Conservation (phyloP, 2,888 invertebrate species). For the Spatulosminthurus flaviceps region DNA sequence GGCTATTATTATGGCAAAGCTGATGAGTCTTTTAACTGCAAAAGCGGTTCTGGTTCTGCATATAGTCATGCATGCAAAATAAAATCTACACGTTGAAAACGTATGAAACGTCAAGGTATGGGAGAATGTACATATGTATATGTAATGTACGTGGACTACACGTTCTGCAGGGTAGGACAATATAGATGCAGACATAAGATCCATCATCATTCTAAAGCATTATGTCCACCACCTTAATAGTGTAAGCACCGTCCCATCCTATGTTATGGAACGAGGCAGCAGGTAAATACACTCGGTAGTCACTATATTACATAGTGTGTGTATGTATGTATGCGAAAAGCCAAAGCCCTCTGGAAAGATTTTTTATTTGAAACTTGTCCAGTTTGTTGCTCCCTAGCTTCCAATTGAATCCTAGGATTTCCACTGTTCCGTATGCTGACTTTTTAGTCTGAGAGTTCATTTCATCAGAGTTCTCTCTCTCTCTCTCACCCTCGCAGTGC, state of each 20-base stretch:
- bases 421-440: constrained; percentile 36
- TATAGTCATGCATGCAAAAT: constrained; percentile 19
- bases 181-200: constrained; percentile 9
- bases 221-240: background rate
- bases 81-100: background rate
- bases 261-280: background rate
- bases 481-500: constrained; percentile 15
- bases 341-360: constrained; percentile 52
- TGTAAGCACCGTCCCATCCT: background rate
- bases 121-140: background rate
- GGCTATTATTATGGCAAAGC: background rate
- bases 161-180: background rate
- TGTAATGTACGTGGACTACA: background rate
- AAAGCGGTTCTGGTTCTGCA: constrained; percentile 19
- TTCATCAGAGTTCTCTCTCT: constrained; percentile 15
- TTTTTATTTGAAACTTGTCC: constrained; percentile 47
- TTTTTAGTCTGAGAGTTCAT: constrained; percentile 29
- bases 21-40: constrained; percentile 21
- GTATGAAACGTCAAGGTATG: background rate
- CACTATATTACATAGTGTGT: background rate
- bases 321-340: constrained; percentile 34
- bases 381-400: constrained; percentile 49
- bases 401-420: constrained; percentile 28
- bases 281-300: background rate
- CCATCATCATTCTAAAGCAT: constrained; percentile 3